Percentiles rank a stretch among this genome's conserved stretches.
These are phyloP conservation scores for Cyprinodon tularosa DNA, from an alignment of 2,113 vertebrate genomes.

Conservation along the genomic window DNA sequence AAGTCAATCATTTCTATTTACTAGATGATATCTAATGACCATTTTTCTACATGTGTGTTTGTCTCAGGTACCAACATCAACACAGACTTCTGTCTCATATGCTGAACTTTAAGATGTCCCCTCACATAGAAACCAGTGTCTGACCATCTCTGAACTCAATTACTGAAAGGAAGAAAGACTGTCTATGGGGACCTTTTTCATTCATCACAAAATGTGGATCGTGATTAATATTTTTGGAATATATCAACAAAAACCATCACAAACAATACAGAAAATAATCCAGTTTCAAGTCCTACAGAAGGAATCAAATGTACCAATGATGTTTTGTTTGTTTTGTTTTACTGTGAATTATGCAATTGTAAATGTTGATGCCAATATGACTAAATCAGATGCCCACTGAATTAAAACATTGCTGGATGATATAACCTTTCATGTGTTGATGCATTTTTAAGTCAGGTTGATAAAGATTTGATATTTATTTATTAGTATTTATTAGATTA, in stretches of 20 bases:
- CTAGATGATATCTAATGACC: not conserved
- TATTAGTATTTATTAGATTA: not conserved
- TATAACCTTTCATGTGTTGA: not conserved
- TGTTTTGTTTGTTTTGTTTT: not conserved
- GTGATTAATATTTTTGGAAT: not conserved
- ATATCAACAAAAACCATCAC: not conserved
- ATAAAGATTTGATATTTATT: not conserved
- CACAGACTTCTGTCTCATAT: constrained; percentile 77
- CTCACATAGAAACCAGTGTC: constrained; percentile 87
- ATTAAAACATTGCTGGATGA: not conserved
- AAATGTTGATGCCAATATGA: not conserved
- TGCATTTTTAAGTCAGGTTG: not conserved
- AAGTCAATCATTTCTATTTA: not conserved
- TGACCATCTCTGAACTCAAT: constrained; percentile 20
- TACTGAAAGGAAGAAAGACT: not conserved
- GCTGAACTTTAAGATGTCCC: constrained; percentile 70
- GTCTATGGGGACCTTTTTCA: not conserved
- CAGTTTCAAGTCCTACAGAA: not conserved
- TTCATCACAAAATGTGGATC: not conserved
- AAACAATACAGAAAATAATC: not conserved
- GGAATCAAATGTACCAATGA: not conserved
- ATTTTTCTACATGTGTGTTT: constrained; percentile 34
- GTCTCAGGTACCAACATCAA: constrained; percentile 82
- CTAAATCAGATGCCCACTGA: not conserved
- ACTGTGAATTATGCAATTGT: not conserved